Conservation (phyloP, 2,888 invertebrate species). For the Pycnomerus fuliginosus region DNA sequence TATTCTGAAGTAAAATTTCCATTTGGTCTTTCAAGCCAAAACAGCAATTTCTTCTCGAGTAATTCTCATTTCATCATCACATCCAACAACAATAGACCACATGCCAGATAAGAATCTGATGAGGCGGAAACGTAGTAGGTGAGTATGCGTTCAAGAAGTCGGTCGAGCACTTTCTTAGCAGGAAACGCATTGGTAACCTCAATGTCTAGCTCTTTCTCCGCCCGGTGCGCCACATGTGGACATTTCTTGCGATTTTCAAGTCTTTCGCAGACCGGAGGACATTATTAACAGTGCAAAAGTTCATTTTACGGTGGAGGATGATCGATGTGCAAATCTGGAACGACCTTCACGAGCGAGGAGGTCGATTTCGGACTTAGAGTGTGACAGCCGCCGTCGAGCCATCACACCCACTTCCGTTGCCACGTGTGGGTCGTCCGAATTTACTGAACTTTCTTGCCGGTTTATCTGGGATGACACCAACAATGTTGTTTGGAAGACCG, state of each 20-base stretch:
- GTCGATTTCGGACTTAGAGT: constrained; percentile 5
- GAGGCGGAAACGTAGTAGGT: constrained; percentile 17
- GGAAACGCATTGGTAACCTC: constrained; percentile 25
- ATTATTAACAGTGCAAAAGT: background rate
- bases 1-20: too few relatives aligned
- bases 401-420: constrained; percentile 30
- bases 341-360: background rate
- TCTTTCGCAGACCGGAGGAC: background rate
- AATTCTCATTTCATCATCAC: constrained; percentile 11
- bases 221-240: constrained; percentile 7
- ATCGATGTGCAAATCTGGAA: background rate
- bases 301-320: constrained; percentile 1
- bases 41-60: too few relatives aligned
- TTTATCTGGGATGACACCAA: too few relatives aligned
- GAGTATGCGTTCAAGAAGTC: constrained; percentile 13
- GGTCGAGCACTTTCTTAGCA: constrained; percentile 23
- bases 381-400: constrained; percentile 17
- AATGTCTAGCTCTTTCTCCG: constrained; percentile 19
- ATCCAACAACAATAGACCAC: constrained; percentile 9
- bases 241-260: constrained; percentile 3
- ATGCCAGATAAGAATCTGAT: constrained; percentile 14
- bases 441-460: too few relatives aligned
- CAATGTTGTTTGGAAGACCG: too few relatives aligned
- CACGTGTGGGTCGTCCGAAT: constrained; percentile 28
- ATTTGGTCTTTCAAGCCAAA: too few relatives aligned